A percentile compares a stretch with the other conserved stretches of the same genome.
Evolutionary conservation across 2,113 vertebrate genomes (phyloP).

Genomic region (Deroptyus accipitrinus): DNA sequence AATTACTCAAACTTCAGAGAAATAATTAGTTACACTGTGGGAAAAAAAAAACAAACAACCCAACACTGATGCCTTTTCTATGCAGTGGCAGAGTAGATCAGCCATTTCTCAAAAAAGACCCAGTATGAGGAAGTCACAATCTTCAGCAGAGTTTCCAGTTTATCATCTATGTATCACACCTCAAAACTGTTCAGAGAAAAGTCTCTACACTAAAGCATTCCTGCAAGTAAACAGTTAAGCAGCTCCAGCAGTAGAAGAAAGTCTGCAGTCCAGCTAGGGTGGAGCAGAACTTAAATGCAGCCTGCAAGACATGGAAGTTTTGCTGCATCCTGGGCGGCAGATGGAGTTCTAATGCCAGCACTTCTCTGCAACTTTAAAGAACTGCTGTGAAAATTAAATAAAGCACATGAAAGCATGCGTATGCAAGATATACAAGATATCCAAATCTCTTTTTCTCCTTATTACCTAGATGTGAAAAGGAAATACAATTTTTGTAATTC

Average conservation of each 20-base stretch:
- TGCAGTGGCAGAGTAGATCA: not conserved
- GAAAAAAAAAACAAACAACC: rapidly evolving
- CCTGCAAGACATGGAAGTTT: not conserved
- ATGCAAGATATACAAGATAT: rapidly evolving
- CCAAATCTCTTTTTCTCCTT: not conserved
- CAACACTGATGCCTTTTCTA: not conserved
- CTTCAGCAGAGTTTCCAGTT: not conserved
- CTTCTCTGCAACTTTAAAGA: not conserved
- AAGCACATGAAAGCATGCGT: not conserved
- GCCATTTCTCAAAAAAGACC: not conserved
- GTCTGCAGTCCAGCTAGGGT: not conserved
- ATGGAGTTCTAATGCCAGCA: not conserved
- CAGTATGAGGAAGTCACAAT: not conserved
- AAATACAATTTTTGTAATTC: not conserved
- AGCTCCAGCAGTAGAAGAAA: not conserved
- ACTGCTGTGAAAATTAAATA: not conserved
- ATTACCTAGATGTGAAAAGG: not conserved
- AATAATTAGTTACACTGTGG: not conserved
- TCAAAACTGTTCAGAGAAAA: not conserved
- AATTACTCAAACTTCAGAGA: not conserved
- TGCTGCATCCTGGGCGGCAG: not conserved
- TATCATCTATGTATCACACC: not conserved
- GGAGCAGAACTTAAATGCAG: not conserved
- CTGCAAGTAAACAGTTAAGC: not conserved
- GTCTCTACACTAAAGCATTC: not conserved